Conservation (phyloP, 2,888 invertebrate species). For the Deilephila elpenor region DNA sequence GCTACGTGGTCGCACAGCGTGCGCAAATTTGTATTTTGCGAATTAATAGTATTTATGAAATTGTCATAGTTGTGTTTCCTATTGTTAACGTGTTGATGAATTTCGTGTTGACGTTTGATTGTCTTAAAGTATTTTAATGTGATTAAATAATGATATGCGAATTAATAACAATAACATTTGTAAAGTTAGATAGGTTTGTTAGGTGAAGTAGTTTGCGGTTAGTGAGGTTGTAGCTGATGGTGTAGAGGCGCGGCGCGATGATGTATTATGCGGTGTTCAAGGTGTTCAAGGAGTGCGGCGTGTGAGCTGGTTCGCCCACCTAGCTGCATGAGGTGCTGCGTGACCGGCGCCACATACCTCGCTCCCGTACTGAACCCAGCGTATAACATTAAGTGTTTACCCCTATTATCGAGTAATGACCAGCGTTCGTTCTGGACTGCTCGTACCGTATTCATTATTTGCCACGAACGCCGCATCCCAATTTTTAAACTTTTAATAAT, state of each 20-base stretch:
- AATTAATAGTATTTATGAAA: constrained; percentile 4
- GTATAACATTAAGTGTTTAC: background rate
- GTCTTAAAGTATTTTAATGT: no score
- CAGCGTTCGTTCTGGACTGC: background rate
- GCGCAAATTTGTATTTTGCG: background rate
- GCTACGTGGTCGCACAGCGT: constrained; percentile 3
- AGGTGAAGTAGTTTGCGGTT: background rate
- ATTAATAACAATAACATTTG: background rate
- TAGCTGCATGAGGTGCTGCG: constrained; percentile 12
- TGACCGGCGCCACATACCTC: background rate
- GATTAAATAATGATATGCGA: background rate
- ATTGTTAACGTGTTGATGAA: constrained; percentile 1
- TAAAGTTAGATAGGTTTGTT: background rate
- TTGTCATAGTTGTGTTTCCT: background rate
- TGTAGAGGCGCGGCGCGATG: background rate
- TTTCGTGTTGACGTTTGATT: background rate
- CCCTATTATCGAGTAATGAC: background rate
- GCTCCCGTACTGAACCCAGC: no score
- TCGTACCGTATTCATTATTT: background rate
- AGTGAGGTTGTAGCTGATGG: background rate
- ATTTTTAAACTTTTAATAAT: constrained; percentile 2
- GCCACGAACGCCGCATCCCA: background rate
- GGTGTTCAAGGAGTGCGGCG: background rate
- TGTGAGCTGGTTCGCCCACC: background rate
- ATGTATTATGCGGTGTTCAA: background rate